phyloP scores from a whole-genome alignment of 2,888 invertebrate species.

The Cephus pulcher region DNA sequence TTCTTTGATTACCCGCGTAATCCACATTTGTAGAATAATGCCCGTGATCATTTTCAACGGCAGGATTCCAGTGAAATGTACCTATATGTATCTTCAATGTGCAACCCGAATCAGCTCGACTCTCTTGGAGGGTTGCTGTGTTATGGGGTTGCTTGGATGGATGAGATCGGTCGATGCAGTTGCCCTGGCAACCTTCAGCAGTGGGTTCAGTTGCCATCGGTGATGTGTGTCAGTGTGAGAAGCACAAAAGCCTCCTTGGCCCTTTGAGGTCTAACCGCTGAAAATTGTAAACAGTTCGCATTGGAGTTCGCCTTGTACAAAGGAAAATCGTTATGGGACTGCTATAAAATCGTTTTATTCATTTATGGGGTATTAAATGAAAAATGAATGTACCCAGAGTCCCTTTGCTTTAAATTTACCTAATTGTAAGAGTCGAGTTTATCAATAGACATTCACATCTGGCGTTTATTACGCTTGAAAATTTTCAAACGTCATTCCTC shows the following conservation, averaged over 20 bases:
- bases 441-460: not conserved
- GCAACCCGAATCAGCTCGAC: not conserved
- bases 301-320: not conserved
- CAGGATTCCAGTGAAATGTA: not conserved
- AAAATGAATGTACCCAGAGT: not conserved
- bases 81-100: not conserved
- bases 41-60: not conserved
- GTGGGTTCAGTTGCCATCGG: constrained; percentile 18
- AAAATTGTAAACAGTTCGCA: constrained; percentile 1
- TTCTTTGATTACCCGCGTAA: not conserved
- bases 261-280: not conserved
- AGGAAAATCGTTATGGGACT: not conserved
- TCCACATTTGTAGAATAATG: not conserved
- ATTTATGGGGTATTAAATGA: not conserved
- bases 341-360: not conserved
- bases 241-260: constrained; percentile 15
- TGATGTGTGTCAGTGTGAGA: constrained; percentile 14
- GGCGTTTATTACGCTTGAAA: not conserved
- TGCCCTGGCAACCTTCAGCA: constrained; percentile 23
- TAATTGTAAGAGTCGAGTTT: not conserved
- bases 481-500: not conserved
- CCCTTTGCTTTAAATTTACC: not conserved
- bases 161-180: constrained; percentile 25
- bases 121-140: constrained; percentile 15
- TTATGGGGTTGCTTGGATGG: constrained; percentile 14